These are phyloP conservation scores for Grallaria varia DNA, from an alignment of 2,113 vertebrate genomes.

Conservation along the genomic window DNA sequence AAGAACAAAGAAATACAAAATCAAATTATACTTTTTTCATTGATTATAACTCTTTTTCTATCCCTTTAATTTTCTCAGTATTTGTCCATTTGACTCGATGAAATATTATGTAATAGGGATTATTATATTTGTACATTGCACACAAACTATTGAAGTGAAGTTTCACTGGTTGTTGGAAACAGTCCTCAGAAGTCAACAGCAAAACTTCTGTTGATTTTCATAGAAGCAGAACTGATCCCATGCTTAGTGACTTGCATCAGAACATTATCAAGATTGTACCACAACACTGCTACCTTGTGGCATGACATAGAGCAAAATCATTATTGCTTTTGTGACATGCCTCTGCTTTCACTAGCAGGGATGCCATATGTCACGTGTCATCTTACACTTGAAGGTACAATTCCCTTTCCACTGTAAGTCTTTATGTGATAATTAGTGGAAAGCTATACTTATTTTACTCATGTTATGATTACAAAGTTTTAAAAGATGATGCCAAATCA, in stretches of 20 bases:
- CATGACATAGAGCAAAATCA: background rate
- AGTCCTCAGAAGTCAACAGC: background rate
- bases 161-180: background rate
- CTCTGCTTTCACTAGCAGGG: background rate
- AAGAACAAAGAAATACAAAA: background rate
- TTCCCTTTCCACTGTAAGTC: background rate
- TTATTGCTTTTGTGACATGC: background rate
- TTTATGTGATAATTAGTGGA: background rate
- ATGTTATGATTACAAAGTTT: background rate
- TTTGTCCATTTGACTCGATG: background rate
- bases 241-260: background rate
- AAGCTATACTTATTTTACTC: background rate
- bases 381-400: background rate
- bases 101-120: background rate
- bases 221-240: background rate
- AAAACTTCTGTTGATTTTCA: background rate
- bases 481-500: background rate
- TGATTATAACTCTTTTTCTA: background rate
- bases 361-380: background rate
- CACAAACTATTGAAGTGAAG: background rate
- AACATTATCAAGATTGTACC: conserved; percentile 41
- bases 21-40: background rate
- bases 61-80: background rate
- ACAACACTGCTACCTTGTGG: conserved; percentile 63
- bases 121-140: background rate